Evolutionary conservation across 2,113 vertebrate species (phyloP).

Genomic region (Engraulis encrasicolus): DNA sequence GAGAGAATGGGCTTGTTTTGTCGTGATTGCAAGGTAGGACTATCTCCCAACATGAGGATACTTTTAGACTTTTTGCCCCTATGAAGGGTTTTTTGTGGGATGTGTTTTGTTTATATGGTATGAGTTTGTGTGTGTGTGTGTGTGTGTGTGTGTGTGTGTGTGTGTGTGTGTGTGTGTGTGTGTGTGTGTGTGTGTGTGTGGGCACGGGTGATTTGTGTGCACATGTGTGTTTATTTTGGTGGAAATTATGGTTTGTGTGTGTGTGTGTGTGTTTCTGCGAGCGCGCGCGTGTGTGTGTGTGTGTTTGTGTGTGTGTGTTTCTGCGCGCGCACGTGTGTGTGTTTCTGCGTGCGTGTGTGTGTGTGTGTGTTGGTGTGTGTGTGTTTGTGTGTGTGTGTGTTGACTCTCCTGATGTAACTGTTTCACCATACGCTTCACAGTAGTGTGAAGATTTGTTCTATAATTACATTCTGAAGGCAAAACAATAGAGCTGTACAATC

Average conservation of each 20-base stretch:
- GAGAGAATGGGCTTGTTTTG: background rate
- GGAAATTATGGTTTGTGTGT: too few relatives aligned
- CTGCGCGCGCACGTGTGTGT: background rate
- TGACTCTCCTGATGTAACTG: background rate
- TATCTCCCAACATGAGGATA: background rate
- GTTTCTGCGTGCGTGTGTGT: background rate
- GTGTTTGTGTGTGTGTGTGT: background rate
- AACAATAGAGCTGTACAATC: background rate
- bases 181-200: background rate
- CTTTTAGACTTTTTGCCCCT: background rate
- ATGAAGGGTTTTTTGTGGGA: too few relatives aligned
- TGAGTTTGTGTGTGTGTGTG: background rate
- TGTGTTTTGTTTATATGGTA: too few relatives aligned
- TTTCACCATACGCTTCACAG: background rate
- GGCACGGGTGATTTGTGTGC: background rate
- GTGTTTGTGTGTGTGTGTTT: background rate
- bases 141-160: slow-evolving; percentile 1
- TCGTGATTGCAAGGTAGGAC: background rate
- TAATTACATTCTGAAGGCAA: background rate
- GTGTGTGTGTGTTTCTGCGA: background rate
- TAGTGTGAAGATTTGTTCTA: background rate
- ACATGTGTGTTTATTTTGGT: background rate
- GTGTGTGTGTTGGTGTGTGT: background rate
- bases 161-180: background rate
- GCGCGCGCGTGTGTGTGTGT: background rate